Percentiles rank a stretch among this genome's conserved stretches.
Evolutionary conservation across 2,797 vertebrate genomes (phyloP).

Genomic region (Helostoma temminkii): DNA sequence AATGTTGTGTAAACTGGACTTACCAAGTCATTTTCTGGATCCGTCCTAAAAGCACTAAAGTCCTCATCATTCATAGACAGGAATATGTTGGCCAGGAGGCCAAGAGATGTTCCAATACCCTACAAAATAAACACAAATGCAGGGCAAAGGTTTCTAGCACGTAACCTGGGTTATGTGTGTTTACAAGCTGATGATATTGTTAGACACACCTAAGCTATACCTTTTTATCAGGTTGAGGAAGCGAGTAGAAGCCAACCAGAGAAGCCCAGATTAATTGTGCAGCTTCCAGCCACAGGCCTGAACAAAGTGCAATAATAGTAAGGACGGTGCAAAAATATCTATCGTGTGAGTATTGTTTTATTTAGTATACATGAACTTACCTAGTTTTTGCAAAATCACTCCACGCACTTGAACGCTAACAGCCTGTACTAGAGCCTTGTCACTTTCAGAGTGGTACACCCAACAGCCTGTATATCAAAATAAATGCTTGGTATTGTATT

Average conservation of each 20-base stretch:
- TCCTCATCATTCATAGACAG: conserved; percentile 93
- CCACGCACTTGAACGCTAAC: conserved; percentile 95
- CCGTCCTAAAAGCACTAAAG: conserved; percentile 85
- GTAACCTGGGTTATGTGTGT: neutral
- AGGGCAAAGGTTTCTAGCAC: conserved; percentile 11
- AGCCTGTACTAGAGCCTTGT: conserved; percentile 89
- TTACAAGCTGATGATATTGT: neutral
- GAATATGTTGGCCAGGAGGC: conserved; percentile 91
- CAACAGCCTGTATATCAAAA: conserved; percentile 85
- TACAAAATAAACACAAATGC: conserved; percentile 73
- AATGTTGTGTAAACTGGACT: conserved; percentile 24
- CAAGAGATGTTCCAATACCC: conserved; percentile 94
- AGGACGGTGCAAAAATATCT: neutral
- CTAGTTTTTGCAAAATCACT: conserved; percentile 94
- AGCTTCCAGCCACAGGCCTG: conserved; percentile 95
- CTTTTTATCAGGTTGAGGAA: conserved; percentile 96
- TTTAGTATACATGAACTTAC: conserved; percentile 66
- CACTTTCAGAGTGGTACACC: conserved; percentile 87
- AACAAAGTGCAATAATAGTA: neutral
- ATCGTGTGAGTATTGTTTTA: fast-evolving
- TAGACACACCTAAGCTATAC: conserved; percentile 64
- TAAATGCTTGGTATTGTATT: neutral
- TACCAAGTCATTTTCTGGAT: conserved; percentile 84
- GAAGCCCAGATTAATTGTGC: conserved; percentile 93
- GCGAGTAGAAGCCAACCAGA: conserved; percentile 88